Percentiles rank a stretch among this genome's conserved stretches.
phyloP scores from a whole-genome alignment of 2,888 invertebrate genomes.

The Cephus runcator region DNA sequence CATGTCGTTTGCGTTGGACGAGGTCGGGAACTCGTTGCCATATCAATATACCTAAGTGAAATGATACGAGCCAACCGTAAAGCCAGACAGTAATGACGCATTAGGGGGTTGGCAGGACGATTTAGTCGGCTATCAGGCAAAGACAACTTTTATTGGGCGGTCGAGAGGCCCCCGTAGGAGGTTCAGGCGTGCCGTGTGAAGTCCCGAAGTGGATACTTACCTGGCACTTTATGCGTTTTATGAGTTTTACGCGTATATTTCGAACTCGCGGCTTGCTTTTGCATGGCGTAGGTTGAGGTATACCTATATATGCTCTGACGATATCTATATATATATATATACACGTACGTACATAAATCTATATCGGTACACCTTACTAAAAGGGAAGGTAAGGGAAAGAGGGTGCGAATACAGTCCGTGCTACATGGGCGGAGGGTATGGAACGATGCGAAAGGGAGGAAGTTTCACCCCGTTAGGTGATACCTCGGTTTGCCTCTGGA shows the following conservation, averaged over 20 bases:
- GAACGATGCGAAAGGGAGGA: neutral
- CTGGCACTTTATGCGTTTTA: slow-evolving; percentile 48
- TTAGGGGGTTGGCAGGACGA: slow-evolving; percentile 65
- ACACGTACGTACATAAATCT: neutral
- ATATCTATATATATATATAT: neutral
- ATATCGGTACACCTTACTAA: neutral
- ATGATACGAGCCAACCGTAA: slow-evolving; percentile 65
- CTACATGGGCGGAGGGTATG: neutral
- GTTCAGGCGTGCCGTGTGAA: slow-evolving; percentile 11
- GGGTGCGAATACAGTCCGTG: neutral
- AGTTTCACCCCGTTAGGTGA: neutral
- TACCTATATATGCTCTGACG: neutral
- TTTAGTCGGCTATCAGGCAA: slow-evolving; percentile 65
- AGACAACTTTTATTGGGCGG: slow-evolving; percentile 64
- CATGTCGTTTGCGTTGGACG: slow-evolving; percentile 56
- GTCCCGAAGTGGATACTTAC: slow-evolving; percentile 30
- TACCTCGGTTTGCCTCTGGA: neutral
- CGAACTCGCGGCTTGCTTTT: neutral
- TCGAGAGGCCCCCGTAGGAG: slow-evolving; percentile 52
- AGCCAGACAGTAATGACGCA: slow-evolving; percentile 66
- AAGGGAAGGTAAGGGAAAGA: neutral
- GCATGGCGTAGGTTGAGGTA: slow-evolving; percentile 15
- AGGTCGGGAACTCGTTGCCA: slow-evolving; percentile 66
- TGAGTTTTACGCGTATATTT: slow-evolving; percentile 14
- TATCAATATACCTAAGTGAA: slow-evolving; percentile 67